Evolutionary conservation across 2,888 invertebrate genomes (phyloP), one percentile per base, ranked within the genome.

Genomic region (Eugnorisma glareosa): DNA sequence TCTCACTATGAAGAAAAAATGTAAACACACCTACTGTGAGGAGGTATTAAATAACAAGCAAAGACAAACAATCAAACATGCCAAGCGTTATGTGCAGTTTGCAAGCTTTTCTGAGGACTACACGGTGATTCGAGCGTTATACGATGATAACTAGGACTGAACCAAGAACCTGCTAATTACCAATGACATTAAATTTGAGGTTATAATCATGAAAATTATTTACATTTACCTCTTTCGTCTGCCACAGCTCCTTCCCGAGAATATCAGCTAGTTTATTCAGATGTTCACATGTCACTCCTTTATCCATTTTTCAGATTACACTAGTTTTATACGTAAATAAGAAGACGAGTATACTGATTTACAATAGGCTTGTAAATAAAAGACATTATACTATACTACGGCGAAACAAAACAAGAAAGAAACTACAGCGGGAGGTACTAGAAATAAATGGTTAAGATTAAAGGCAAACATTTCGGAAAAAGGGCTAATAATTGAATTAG

Each of bases 281-380:
- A 90, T 97, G 97, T 82, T 96, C 96, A 92, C 97, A 97, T 76
- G 96, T 96, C 89, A 94, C 93, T 89, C 94, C 94, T 93, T 94
- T 96, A 93, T 96, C 95, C 96, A 96, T 96, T 91, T 90, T 91
- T 89, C 86, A 86, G 87, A 91, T 88, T 87, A 92, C 89, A 88
- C 86, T 86, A 90, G 81, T 88, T 90, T 90, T 89, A 83, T 91
- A 93, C 88, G 91, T 92, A 94, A 93, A 93, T 93, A 93, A 84
- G 89, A 92, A 93, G 89, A 90, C 86, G 88, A 93, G 86, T 93
- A 90, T 89, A 93, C 81, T 85, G 81, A 90, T 91, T 91, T 91
- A 93, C 93, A 91, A 90, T 90, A 91, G 91, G 91, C 90, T 93
- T 92, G 93, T 94, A 93, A 93, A 93, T 93, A 94, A 93, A 92